Percentiles rank a stretch among this genome's conserved stretches.
Evolutionary conservation across 1,140 invertebrate species (phyloP).

Genomic region (Solenopsis fugax): DNA sequence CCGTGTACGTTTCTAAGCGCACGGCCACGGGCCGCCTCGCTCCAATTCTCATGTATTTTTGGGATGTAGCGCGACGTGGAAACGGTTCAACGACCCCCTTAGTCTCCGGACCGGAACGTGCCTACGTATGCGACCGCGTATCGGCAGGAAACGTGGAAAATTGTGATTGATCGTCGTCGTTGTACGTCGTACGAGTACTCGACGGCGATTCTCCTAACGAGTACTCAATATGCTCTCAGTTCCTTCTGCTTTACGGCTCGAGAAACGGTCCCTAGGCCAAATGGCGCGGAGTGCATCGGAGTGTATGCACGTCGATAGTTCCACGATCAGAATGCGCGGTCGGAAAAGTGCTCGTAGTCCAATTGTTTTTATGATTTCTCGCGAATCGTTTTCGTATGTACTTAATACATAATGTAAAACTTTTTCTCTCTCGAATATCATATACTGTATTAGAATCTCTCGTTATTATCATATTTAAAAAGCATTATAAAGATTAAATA

Average conservation of each 20-base stretch:
- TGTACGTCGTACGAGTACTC: conserved; percentile 48
- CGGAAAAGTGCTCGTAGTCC: neutral
- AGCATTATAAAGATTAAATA: neutral
- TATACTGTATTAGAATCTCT: neutral
- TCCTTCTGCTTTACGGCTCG: neutral
- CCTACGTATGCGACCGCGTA: conserved; percentile 11
- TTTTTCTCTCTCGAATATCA: neutral
- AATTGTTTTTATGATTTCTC: conserved; percentile 7
- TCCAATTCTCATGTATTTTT: conserved; percentile 72
- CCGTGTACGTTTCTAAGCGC: conserved; percentile 71
- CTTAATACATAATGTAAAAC: neutral
- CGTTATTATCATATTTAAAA: neutral
- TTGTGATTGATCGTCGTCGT: conserved; percentile 74
- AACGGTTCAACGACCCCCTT: conserved; percentile 76
- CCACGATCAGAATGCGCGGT: neutral
- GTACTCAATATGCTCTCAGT: conserved; percentile 60
- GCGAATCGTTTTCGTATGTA: neutral
- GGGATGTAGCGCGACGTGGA: conserved; percentile 55
- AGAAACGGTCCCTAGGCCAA: conserved; percentile 47
- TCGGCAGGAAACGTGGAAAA: conserved; percentile 57
- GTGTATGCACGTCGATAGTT: conserved; percentile 9
- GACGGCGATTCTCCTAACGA: conserved; percentile 62
- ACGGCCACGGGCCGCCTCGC: conserved; percentile 47
- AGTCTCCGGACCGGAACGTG: conserved; percentile 58
- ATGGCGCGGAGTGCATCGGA: conserved; percentile 46